Evolutionary conservation across 2,797 vertebrate species (phyloP), one percentile per base, ranked within the genome.

Genomic region (Bradypodion pumilum): DNA sequence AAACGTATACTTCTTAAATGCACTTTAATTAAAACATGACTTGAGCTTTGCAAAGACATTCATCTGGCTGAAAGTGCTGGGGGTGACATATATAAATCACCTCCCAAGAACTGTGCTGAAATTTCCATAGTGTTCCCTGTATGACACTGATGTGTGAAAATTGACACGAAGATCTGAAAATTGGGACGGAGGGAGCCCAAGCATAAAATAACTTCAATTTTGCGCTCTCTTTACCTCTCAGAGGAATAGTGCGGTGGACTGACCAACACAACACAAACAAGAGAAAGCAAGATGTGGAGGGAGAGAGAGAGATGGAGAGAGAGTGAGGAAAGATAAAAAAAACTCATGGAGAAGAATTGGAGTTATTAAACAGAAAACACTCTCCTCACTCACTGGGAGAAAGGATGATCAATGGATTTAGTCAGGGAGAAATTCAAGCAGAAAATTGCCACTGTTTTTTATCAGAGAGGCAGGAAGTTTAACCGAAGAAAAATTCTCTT

Each of bases 171-270:
- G 97, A 98, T 98, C 98, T 98, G 98, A 97, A 99, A 99, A 99
- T 98, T 98, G 98, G 98, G 98, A 97, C 97, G 80, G 96, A 94
- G 97, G 97, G 98, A 98, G 97, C 96, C 96, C 96, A 97, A 98
- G 98, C 98, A 99, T 99, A 98, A 98, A 99, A 99, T 99, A 98
- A 98, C 98, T 99, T 99, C 98, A 98, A 98, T 99, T 96, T 95
- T 96, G 95, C 0, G 0, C 93, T 95, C 94, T 91, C 97, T 97
- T 96, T 96, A 95, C 94, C 97, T 98, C 98, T 98, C 98, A 0
- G 92, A 98, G 98, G 98, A 98, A 98, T 98, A 96, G 95, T 91
- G 94, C 95, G 93, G 94, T 95, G 95, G 96, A 97, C 97, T 97
- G 96, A 98, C 98, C 98, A 98, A 97, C 98, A 98, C 97, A 98